Base-by-base conservation (phyloP, 2,113 vertebrate species). In the Nothobranchius furzeri region DNA sequence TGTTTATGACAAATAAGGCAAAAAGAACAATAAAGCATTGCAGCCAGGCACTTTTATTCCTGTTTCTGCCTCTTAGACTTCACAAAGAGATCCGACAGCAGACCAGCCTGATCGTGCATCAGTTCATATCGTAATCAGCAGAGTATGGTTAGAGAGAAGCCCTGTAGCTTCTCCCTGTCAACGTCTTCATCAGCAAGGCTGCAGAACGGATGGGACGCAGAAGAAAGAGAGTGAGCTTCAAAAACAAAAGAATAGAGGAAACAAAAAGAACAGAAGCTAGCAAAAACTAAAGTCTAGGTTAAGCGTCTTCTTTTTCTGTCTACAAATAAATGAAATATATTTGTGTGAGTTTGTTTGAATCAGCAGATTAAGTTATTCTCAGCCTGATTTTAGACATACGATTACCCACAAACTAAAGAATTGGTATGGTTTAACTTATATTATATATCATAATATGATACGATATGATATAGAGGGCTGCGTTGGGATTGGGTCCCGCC, bases 61-160 rank as follows among this genome's bases (percentile, higher is more conserved):
- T 13, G 12, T 15, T 36, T 36, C 51, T 56, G 40, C 68, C 54
- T 20, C 54, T 0, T 48, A 73, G 48, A 52, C 47, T 48, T 68
- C 49, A 65, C 12, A 64, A 61, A 63, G 63, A 48, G 73, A 75
- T 61, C 60, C 12, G 57, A 12, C 57, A 70, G 55, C 50, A 15
- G 25, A 58, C 55, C 0, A 5, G 51, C 61, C 78, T 78, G 69
- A 43, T 52, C 6, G 50, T 42, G 6, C 30, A 1, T 24, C 64
- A 60, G 79, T 77, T 85, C 60, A 61, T 55, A 64, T 53, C 43
- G 48, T 77, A 71, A 70, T 78, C 51, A 69, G 57, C 53, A 15
- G 9, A 15, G 40, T 24, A 49, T 83, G 73, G 79, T 79, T 74
- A 80, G 63, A 57, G 60, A 71, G 25, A 17, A 76, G 55, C 64